Conservation (phyloP, 2,113 vertebrate species). For the Forbesichthys papilliferus region DNA sequence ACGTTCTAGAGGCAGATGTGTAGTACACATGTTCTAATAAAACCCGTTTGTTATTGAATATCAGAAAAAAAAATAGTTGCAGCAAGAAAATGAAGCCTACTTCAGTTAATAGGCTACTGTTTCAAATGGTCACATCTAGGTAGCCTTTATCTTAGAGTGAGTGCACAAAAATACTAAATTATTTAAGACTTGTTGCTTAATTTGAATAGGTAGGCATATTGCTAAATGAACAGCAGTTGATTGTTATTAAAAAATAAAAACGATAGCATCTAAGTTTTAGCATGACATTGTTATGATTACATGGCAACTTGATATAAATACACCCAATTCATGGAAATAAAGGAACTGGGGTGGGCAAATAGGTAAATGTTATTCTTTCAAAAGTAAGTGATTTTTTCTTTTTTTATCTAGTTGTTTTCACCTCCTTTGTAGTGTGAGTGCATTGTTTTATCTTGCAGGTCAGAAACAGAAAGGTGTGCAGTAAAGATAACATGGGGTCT, state of each 20-base stretch:
- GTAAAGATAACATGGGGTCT: not conserved
- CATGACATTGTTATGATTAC: slow-evolving; percentile 76
- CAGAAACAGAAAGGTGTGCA: slow-evolving; percentile 36
- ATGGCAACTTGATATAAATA: slow-evolving; percentile 81
- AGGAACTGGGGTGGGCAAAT: slow-evolving; percentile 30
- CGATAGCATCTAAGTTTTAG: slow-evolving; percentile 42
- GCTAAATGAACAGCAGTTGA: too few relatives aligned
- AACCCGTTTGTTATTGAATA: too few relatives aligned
- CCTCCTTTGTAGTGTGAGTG: slow-evolving; percentile 45
- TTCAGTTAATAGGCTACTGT: too few relatives aligned
- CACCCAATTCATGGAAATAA: slow-evolving; percentile 70
- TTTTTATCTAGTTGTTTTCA: slow-evolving; percentile 68
- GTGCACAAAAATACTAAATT: slow-evolving; percentile 29
- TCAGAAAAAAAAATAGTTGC: too few relatives aligned
- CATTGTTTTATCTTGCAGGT: slow-evolving; percentile 54
- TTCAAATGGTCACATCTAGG: slow-evolving; percentile 32
- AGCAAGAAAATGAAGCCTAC: too few relatives aligned
- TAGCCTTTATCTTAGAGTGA: slow-evolving; percentile 25
- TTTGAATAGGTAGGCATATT: too few relatives aligned
- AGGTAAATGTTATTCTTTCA: slow-evolving; percentile 63
- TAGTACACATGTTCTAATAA: too few relatives aligned
- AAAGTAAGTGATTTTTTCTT: slow-evolving; percentile 44
- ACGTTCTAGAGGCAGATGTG: not conserved
- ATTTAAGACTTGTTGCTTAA: slow-evolving; percentile 23
- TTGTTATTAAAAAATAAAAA: too few relatives aligned